These are phyloP conservation scores for Neodiprion pinetum DNA, from an alignment of 1,140 invertebrate genomes.

Conservation along the genomic window DNA sequence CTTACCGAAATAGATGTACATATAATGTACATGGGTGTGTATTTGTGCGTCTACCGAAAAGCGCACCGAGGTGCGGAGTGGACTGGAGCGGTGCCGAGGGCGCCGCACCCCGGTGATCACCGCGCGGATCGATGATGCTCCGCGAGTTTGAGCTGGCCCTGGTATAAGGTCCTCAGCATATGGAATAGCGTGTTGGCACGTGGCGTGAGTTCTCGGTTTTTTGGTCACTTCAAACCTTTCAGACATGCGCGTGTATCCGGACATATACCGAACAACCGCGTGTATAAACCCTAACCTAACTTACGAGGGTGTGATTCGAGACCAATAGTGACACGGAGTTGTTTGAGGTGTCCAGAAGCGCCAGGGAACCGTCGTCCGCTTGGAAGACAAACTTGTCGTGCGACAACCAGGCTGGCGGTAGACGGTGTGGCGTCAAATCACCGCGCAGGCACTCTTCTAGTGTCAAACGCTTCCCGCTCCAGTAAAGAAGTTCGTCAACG, in stretches of 20 bases:
- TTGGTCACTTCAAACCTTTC: background rate
- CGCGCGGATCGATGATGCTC: slow-evolving; percentile 38
- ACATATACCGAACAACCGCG: background rate
- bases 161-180: slow-evolving; percentile 22
- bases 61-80: background rate
- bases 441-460: slow-evolving; percentile 81
- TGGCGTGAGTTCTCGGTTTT: background rate
- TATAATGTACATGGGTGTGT: too few species aligned
- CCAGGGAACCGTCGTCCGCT: slow-evolving; percentile 80
- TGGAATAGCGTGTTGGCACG: slow-evolving; percentile 5
- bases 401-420: slow-evolving; percentile 80
- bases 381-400: slow-evolving; percentile 83
- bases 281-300: slow-evolving; percentile 38
- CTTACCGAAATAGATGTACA: too few species aligned
- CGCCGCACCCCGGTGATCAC: slow-evolving; percentile 21
- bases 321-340: slow-evolving; percentile 79
- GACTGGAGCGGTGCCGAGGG: slow-evolving; percentile 13
- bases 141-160: slow-evolving; percentile 5
- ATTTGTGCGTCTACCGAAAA: too few species aligned
- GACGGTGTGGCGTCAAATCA: slow-evolving; percentile 74
- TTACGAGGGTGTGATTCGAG: slow-evolving; percentile 84
- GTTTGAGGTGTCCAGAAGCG: slow-evolving; percentile 76
- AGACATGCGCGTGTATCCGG: background rate
- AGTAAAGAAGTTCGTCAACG: slow-evolving; percentile 86
- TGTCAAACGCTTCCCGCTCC: slow-evolving; percentile 81